A percentile compares a stretch with the other conserved stretches of the same genome.
phyloP scores from a whole-genome alignment of 2,113 vertebrate genomes.

The Hepsetus odoe region DNA sequence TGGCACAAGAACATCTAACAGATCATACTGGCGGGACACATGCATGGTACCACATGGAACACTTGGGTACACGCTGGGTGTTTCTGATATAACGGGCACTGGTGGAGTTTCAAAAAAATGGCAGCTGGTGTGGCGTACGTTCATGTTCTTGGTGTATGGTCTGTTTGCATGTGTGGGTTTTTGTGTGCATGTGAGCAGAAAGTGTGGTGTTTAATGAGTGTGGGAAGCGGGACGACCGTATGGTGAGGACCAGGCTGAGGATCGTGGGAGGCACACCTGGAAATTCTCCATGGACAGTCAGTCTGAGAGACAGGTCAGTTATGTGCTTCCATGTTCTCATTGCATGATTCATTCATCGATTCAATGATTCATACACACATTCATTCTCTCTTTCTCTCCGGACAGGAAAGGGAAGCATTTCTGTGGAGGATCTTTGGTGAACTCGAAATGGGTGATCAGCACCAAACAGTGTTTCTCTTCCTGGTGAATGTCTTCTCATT shows the following conservation, averaged over 20 bases:
- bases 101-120: too few species aligned
- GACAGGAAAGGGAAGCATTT: constrained; percentile 90
- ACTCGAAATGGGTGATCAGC: constrained; percentile 93
- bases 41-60: too few species aligned
- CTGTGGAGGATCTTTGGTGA: constrained; percentile 92
- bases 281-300: constrained; percentile 96
- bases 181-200: constrained; percentile 66
- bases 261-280: constrained; percentile 85
- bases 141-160: too few species aligned
- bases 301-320: constrained; percentile 89
- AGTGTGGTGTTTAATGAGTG: constrained; percentile 84
- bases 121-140: too few species aligned
- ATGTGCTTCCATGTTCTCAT: background rate
- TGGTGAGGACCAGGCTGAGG: constrained; percentile 59
- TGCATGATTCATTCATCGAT: background rate
- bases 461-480: constrained; percentile 94
- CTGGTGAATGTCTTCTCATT: constrained; percentile 76
- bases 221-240: constrained; percentile 80
- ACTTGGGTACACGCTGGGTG: too few species aligned
- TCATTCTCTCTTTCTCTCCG: constrained; percentile 17
- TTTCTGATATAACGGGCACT: too few species aligned
- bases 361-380: background rate
- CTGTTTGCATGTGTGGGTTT: background rate
- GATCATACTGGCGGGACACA: too few species aligned
- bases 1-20: too few species aligned